These are phyloP conservation scores for Salarias fasciatus DNA, from an alignment of 2,797 vertebrate genomes.

Conservation along the genomic window DNA sequence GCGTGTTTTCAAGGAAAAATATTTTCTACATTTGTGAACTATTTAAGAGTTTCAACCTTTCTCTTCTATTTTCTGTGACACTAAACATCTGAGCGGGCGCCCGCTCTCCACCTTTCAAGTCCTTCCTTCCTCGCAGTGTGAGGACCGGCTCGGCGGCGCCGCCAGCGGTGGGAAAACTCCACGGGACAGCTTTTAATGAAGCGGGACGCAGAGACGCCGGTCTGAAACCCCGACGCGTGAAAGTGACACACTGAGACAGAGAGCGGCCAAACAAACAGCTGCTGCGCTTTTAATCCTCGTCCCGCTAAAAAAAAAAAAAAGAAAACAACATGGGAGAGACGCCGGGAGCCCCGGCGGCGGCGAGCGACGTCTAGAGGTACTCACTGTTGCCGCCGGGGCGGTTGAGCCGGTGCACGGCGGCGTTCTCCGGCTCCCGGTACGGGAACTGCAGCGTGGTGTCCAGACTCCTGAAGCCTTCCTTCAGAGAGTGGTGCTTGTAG, in stretches of 20 bases:
- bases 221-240: not conserved
- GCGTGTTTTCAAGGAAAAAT: no score
- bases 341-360: no score
- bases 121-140: no score
- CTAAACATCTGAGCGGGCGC: no score
- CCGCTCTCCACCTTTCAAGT: no score
- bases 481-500: conserved; percentile 95
- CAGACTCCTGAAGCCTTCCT: conserved; percentile 95
- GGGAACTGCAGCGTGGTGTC: conserved; percentile 95
- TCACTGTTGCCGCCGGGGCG: conserved; percentile 87
- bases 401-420: conserved; percentile 79
- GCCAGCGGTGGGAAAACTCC: not conserved
- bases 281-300: no score
- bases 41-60: no score
- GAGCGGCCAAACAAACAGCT: not conserved
- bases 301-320: no score
- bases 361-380: conserved; percentile 68
- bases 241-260: not conserved
- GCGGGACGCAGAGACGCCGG: no score
- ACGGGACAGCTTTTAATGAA: not conserved
- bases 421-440: conserved; percentile 89
- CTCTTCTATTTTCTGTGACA: no score
- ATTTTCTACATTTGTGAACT: no score
- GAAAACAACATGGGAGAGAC: no score
- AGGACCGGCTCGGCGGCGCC: not conserved